Evolutionary conservation across 2,888 invertebrate species (phyloP).

Genomic region (Clivina fossor): DNA sequence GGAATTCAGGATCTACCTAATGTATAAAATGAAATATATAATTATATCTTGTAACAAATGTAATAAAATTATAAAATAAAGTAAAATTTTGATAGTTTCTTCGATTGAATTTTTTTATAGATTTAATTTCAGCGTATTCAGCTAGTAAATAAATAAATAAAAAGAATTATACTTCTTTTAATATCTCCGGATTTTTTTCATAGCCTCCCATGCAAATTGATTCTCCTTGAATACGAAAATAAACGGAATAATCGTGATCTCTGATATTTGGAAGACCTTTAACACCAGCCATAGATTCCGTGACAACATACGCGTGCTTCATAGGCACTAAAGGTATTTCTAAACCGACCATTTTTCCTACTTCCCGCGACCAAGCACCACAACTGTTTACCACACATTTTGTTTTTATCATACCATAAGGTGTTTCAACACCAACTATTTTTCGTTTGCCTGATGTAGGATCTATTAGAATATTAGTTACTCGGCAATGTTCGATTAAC

Average conservation of each 20-base stretch:
- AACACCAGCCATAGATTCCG: slow-evolving; percentile 74
- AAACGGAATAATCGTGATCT: slow-evolving; percentile 82
- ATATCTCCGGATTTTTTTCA: slow-evolving; percentile 79
- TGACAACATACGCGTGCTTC: slow-evolving; percentile 87
- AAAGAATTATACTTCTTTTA: slow-evolving; percentile 63
- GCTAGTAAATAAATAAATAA: not conserved
- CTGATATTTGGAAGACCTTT: slow-evolving; percentile 78
- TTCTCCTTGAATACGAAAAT: slow-evolving; percentile 82
- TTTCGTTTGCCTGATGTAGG: slow-evolving; percentile 66
- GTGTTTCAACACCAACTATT: slow-evolving; percentile 76
- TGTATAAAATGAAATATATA: not conserved
- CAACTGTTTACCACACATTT: slow-evolving; percentile 77
- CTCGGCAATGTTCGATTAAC: slow-evolving; percentile 76
- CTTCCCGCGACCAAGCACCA: slow-evolving; percentile 80
- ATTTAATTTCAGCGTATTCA: not conserved
- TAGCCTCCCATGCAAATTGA: slow-evolving; percentile 85
- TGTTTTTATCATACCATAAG: slow-evolving; percentile 73
- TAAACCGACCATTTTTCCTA: slow-evolving; percentile 68
- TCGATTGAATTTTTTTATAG: not conserved
- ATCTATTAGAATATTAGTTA: slow-evolving; percentile 69
- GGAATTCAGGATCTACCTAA: slow-evolving; percentile 68
- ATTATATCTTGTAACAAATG: not conserved
- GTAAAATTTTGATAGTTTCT: not conserved
- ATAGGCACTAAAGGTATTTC: slow-evolving; percentile 78
- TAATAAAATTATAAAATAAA: not conserved